Base-by-base conservation (phyloP, 2,888 invertebrate species). In the Platycnemis pennipes region DNA sequence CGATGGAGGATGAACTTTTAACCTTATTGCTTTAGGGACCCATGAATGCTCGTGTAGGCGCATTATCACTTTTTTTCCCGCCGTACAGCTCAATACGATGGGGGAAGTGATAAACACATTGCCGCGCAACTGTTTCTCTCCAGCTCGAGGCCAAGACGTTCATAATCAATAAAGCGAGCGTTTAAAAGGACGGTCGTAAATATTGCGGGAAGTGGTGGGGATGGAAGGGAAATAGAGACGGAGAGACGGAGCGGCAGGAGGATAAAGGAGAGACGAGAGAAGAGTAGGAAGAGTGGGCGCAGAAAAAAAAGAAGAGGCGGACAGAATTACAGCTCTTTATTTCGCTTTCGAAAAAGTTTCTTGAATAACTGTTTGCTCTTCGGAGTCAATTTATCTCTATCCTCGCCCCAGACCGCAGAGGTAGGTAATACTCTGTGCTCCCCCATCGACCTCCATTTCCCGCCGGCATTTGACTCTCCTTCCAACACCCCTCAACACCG, bases 21-120 rank as follows among this genome's bases (percentile, higher is more conserved):
- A 37, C 77, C 77, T 77, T 77, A 77, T 77, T 77, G 77, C 77
- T 77, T 77, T 11, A 77, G 77, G 77, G 77, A 77, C 37, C 77
- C 37, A 77, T 77, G 77, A 77, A 77, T 77, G 37, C 77, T 77
- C 77, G 31, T 37, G 31, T 77, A 77, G 77, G 37, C 37, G 77
- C 77, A 77, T 77, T 77, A 77, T 31, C 77, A 77, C 31, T 77
- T 77, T 37, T 77, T 77, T n/a, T 37, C 37, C n/a, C 13, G 37
- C 37, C 13, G 13, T 77, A 77, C 77, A 37, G 37, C 77, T 77
- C 77, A 77, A 77, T 77, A 37, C 37, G 77, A 77, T 37, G 77
- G 37, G 77, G 37, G 37, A 77, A 77, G 77, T 77, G 77, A 77
- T 77, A 77, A 77, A 77, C 77, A 16, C 77, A 77, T 77, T 77